Percentiles rank a stretch among this genome's conserved stretches.
Evolutionary conservation across 2,113 vertebrate genomes (phyloP).

Genomic region (Herpetotheres cachinnans): DNA sequence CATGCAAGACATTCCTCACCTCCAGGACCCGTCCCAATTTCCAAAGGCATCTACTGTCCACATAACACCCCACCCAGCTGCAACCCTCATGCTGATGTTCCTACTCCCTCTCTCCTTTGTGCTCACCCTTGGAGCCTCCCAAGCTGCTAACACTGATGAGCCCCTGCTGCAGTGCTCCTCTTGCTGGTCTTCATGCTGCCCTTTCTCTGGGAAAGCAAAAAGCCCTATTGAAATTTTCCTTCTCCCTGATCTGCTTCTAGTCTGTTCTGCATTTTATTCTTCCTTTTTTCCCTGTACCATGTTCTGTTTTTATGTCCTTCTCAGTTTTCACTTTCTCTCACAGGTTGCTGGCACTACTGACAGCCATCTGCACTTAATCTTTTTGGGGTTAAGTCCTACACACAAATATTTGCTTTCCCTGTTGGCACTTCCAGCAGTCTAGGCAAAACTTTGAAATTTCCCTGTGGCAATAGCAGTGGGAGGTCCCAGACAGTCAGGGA

Average conservation of each 20-base stretch:
- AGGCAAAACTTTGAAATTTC: constrained; percentile 45
- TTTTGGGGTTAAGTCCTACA: constrained; percentile 55
- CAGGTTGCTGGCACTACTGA: constrained; percentile 57
- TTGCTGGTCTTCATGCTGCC: not conserved
- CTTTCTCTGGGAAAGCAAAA: not conserved
- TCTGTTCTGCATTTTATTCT: constrained; percentile 15
- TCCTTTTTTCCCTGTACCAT: not conserved
- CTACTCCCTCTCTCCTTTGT: accelerated
- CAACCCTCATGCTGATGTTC: not conserved
- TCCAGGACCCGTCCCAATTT: not conserved
- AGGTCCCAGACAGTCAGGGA: constrained; percentile 51
- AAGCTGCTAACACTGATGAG: not conserved
- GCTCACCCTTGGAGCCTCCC: not conserved
- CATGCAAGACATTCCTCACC: accelerated
- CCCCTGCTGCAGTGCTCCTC: not conserved
- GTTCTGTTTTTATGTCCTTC: constrained; percentile 8
- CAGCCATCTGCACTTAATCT: constrained; percentile 68
- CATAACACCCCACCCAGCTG: not conserved
- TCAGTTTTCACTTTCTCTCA: constrained; percentile 56
- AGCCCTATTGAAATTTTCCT: not conserved
- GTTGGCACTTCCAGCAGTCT: constrained; percentile 57
- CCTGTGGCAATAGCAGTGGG: constrained; percentile 53
- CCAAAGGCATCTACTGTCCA: not conserved
- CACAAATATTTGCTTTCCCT: constrained; percentile 60
- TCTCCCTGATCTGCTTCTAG: not conserved